phyloP scores from a whole-genome alignment of 2,797 vertebrate genomes.

The Anas georgica region DNA sequence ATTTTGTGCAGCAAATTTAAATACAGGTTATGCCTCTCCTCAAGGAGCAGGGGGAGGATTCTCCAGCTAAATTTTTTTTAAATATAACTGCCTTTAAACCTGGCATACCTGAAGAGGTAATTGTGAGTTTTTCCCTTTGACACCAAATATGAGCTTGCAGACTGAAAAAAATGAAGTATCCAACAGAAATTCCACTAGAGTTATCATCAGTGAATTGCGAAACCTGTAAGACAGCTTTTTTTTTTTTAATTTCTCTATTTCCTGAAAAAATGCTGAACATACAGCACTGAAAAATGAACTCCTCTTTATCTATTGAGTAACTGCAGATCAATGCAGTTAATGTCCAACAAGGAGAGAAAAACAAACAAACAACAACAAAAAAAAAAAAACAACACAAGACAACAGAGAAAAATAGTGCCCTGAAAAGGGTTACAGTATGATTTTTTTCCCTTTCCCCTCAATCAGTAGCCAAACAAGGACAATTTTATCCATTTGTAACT shows the following conservation, averaged over 20 bases:
- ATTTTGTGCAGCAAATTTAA: not conserved
- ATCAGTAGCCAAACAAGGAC: slow-evolving; percentile 10
- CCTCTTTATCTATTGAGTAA: not conserved
- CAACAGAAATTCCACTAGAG: not conserved
- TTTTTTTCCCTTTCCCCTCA: not conserved
- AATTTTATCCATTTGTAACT: not conserved
- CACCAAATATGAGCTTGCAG: not conserved
- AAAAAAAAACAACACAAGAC: not conserved
- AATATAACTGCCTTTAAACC: not conserved
- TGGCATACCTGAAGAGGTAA: not conserved
- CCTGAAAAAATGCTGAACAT: not conserved
- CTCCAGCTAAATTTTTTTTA: not conserved
- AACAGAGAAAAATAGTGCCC: not conserved
- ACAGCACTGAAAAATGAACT: not conserved
- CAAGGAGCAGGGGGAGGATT: not conserved
- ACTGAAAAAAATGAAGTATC: not conserved
- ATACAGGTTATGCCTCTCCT: not conserved
- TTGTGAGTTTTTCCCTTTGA: not conserved
- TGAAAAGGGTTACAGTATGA: not conserved
- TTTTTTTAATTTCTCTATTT: not conserved
- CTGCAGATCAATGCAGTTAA: not conserved
- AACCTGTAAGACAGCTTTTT: not conserved
- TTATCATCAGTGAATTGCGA: not conserved
- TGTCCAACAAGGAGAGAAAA: not conserved
- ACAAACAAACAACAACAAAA: too few relatives aligned